These are phyloP conservation scores for Onychorhynchus coronatus DNA, from an alignment of 2,113 vertebrate species.

Conservation along the genomic window DNA sequence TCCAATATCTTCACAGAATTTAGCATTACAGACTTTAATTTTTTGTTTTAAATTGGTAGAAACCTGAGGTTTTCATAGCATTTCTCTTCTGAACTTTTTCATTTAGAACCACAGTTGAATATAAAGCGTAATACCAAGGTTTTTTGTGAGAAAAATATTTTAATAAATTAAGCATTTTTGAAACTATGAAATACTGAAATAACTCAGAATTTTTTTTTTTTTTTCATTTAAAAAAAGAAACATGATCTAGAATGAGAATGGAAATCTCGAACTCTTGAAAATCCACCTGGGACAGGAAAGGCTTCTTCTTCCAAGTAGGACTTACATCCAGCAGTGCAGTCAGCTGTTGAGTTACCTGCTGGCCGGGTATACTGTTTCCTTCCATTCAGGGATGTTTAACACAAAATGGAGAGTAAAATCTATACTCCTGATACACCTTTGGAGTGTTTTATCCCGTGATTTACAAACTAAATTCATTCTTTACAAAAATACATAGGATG, in stretches of 20 bases:
- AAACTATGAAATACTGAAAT: background rate
- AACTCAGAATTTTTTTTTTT: no score
- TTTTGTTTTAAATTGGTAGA: background rate
- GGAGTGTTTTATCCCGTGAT: background rate
- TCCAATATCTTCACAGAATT: background rate
- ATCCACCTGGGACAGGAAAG: background rate
- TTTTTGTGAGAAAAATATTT: background rate
- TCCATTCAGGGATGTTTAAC: background rate
- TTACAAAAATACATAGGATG: background rate
- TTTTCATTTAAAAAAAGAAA: no score
- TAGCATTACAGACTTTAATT: background rate
- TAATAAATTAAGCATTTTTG: background rate
- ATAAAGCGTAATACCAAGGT: background rate
- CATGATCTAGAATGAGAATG: background rate
- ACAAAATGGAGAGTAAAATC: background rate
- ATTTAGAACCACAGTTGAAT: background rate
- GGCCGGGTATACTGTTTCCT: background rate
- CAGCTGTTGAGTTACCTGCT: background rate
- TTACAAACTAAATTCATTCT: background rate
- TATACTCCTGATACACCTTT: background rate
- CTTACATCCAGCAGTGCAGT: background rate
- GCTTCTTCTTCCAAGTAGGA: background rate
- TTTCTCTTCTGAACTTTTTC: background rate
- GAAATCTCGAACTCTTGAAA: background rate
- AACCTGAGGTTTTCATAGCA: background rate